Conservation (phyloP, 2,888 invertebrate species). For the Andrena trimmerana region DNA sequence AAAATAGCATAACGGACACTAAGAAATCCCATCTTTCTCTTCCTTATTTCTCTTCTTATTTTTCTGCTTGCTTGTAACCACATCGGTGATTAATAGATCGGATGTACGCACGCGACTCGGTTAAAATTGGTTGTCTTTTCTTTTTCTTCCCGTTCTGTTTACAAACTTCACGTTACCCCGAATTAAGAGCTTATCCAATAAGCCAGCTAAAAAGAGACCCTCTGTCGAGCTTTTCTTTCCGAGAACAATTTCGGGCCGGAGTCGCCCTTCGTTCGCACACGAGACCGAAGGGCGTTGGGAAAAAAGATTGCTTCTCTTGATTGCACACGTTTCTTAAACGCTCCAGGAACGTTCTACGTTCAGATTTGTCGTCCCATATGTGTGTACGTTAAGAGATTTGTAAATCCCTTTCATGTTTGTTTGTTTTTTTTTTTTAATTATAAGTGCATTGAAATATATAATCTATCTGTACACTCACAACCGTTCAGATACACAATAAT, state of each 20-base stretch:
- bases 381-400: slow-evolving; percentile 73
- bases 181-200: slow-evolving; percentile 9
- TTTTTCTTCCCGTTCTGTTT: slow-evolving; percentile 13
- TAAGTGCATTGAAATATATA: slow-evolving; percentile 78
- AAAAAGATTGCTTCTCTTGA: slow-evolving; percentile 37
- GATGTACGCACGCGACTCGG: slow-evolving; percentile 1
- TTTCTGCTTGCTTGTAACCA: too few relatives aligned
- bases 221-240: neutral
- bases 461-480: slow-evolving; percentile 83
- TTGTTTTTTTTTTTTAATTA: slow-evolving; percentile 59
- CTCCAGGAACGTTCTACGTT: slow-evolving; percentile 37
- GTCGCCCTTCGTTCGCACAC: slow-evolving; percentile 1
- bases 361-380: slow-evolving; percentile 57
- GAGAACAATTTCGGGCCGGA: neutral
- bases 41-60: neutral
- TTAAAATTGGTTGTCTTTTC: slow-evolving; percentile 14
- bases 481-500: slow-evolving; percentile 83
- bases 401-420: slow-evolving; percentile 48
- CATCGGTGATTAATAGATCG: neutral
- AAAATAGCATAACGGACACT: slow-evolving; percentile 57
- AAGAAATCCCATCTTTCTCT: slow-evolving; percentile 53
- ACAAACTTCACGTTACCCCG: slow-evolving; percentile 16
- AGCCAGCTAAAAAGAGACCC: neutral
- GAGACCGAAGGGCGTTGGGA: neutral
- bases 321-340: slow-evolving; percentile 59